Percentiles rank a stretch among this genome's conserved stretches.
These are phyloP conservation scores for Phallusia fumigata DNA, from an alignment of 23 tunicate species.

Conservation along the genomic window DNA sequence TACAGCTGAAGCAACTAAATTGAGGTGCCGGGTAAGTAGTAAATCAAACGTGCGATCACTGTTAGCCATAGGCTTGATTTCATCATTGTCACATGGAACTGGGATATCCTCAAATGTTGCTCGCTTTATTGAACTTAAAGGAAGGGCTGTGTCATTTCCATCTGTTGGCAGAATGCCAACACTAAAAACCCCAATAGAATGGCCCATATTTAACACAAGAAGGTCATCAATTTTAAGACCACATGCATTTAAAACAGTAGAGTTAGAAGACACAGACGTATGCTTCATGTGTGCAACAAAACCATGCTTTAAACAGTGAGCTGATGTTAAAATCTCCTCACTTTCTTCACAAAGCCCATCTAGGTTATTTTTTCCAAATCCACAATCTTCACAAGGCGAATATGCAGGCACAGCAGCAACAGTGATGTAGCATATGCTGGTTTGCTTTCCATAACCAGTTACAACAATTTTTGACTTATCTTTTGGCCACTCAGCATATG, in stretches of 20 bases:
- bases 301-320: constrained; percentile 59
- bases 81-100: constrained; percentile 16
- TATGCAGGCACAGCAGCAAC: constrained; percentile 66
- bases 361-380: not conserved
- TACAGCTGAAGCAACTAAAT: not conserved
- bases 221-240: constrained; percentile 71
- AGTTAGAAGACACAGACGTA: constrained; percentile 42
- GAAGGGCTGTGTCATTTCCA: constrained; percentile 24
- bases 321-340: not conserved
- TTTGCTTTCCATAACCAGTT: constrained; percentile 43
- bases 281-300: constrained; percentile 80
- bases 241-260: constrained; percentile 37
- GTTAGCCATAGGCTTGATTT: not conserved
- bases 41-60: not conserved
- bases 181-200: constrained; percentile 89
- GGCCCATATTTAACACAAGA: constrained; percentile 79
- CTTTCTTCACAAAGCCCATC: not conserved
- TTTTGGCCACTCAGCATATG: constrained; percentile 86
- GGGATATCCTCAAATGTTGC: constrained; percentile 74
- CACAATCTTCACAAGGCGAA: constrained; percentile 43
- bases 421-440: constrained; percentile 62
- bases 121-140: constrained; percentile 66
- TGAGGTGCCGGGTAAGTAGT: not conserved
- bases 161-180: constrained; percentile 31
- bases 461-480: constrained; percentile 67